These are phyloP conservation scores for Drosophila emarginata DNA, from an alignment of 2,888 invertebrate genomes.

Conservation along the genomic window DNA sequence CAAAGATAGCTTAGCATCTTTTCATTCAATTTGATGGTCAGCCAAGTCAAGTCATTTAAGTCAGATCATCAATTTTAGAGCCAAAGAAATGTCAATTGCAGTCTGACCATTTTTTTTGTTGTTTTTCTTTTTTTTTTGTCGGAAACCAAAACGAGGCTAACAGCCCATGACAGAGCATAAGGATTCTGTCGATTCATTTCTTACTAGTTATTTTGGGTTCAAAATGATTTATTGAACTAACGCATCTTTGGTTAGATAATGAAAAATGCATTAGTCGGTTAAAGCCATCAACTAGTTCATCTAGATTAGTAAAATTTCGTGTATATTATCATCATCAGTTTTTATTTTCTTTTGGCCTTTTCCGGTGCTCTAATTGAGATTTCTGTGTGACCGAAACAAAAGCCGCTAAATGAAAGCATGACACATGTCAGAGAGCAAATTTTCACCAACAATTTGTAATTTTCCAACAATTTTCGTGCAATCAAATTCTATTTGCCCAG, in stretches of 20 bases:
- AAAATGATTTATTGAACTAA: constrained; percentile 62
- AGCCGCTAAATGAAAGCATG: not conserved
- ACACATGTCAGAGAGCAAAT: not conserved
- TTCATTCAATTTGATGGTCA: constrained; percentile 32
- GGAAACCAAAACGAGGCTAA: not conserved
- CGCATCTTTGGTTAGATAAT: constrained; percentile 31
- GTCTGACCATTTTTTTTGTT: constrained; percentile 37
- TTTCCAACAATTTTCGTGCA: constrained; percentile 65
- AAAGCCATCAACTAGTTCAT: not conserved
- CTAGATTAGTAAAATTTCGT: constrained; percentile 19
- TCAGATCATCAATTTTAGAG: constrained; percentile 64
- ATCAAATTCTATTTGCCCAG: constrained; percentile 62
- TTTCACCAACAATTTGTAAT: constrained; percentile 52
- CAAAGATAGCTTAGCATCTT: constrained; percentile 1
- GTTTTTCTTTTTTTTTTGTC: not conserved
- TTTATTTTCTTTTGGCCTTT: not conserved
- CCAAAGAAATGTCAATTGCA: constrained; percentile 65
- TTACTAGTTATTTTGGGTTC: constrained; percentile 12
- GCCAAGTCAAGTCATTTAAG: constrained; percentile 22
- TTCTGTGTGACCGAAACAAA: not conserved
- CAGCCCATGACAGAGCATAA: constrained; percentile 13
- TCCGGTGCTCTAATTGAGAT: constrained; percentile 12
- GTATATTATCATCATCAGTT: not conserved
- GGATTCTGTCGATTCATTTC: constrained; percentile 49
- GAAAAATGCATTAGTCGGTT: constrained; percentile 28